Conservation (phyloP, 2,113 vertebrate species). For the Gorsachius goisagi region DNA sequence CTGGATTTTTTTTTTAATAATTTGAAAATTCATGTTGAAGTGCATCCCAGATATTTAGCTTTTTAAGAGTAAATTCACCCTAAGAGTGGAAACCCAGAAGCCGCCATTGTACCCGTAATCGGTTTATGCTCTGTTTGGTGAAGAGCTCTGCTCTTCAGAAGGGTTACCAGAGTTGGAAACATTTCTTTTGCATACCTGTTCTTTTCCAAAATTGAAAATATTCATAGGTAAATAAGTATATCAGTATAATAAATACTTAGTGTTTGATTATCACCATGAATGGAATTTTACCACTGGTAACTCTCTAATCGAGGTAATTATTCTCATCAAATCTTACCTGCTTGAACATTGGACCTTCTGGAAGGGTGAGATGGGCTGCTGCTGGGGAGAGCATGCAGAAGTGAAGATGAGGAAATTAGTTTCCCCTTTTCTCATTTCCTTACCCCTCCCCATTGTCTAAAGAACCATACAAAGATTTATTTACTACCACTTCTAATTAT, state of each 20-base stretch:
- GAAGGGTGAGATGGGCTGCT: not conserved
- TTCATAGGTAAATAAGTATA: not conserved
- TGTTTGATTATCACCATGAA: not conserved
- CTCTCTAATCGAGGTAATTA: not conserved
- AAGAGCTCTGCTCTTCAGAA: not conserved
- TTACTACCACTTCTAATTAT: not conserved
- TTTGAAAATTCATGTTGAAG: not conserved
- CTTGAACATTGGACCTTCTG: not conserved
- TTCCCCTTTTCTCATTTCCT: not conserved
- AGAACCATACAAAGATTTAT: not conserved
- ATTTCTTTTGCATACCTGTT: not conserved
- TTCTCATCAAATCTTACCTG: not conserved
- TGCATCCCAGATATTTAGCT: not conserved
- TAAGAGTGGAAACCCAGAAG: not conserved
- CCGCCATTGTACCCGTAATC: rapidly evolving
- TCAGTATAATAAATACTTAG: not conserved
- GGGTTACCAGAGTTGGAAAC: not conserved
- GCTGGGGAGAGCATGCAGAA: not conserved
- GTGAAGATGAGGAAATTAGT: not conserved
- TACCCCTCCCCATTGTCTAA: not conserved
- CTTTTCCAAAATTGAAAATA: not conserved
- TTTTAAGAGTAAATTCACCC: not conserved
- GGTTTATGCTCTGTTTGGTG: not conserved
- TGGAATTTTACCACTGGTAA: not conserved
- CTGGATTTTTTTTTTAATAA: not conserved